Percentiles rank a stretch among this genome's conserved stretches.
These are phyloP conservation scores for Meteorus sp. DNA, from an alignment of 1,140 invertebrate genomes.

Conservation along the genomic window DNA sequence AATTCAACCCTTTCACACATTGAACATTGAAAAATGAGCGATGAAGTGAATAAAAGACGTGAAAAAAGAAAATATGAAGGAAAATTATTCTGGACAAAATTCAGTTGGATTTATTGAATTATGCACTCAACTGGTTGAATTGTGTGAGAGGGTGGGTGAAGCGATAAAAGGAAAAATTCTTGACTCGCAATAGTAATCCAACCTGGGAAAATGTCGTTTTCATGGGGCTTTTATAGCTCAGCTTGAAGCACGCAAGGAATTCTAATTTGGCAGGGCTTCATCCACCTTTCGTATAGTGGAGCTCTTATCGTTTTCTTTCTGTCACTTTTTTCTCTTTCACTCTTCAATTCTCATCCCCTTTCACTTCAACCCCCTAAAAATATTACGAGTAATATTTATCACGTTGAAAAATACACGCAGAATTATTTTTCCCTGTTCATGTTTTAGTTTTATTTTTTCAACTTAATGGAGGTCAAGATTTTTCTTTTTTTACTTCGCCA, in stretches of 20 bases:
- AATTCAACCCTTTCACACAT: too few relatives aligned
- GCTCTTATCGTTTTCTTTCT: constrained; percentile 28
- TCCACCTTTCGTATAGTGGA: constrained; percentile 23
- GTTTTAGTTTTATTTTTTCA: not conserved
- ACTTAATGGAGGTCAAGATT: constrained; percentile 8
- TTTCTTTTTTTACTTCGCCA: not conserved
- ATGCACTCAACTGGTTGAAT: constrained; percentile 24
- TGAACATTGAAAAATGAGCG: too few relatives aligned
- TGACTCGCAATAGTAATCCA: constrained; percentile 54
- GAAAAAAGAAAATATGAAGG: not conserved
- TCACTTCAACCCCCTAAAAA: not conserved
- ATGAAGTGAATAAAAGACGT: not conserved
- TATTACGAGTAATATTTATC: not conserved
- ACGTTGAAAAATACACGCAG: not conserved
- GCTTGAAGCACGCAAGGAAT: constrained; percentile 33
- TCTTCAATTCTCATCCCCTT: not conserved
- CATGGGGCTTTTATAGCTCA: constrained; percentile 49
- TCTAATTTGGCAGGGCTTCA: constrained; percentile 36
- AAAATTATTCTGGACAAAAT: not conserved
- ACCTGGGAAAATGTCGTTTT: constrained; percentile 41
- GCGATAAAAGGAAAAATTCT: constrained; percentile 61
- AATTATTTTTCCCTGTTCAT: not conserved
- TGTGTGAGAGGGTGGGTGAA: constrained; percentile 18
- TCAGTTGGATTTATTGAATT: constrained; percentile 42
- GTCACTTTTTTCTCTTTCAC: constrained; percentile 14